These are phyloP conservation scores for Anastrepha ludens DNA, from an alignment of 1,140 invertebrate species.

Conservation along the genomic window DNA sequence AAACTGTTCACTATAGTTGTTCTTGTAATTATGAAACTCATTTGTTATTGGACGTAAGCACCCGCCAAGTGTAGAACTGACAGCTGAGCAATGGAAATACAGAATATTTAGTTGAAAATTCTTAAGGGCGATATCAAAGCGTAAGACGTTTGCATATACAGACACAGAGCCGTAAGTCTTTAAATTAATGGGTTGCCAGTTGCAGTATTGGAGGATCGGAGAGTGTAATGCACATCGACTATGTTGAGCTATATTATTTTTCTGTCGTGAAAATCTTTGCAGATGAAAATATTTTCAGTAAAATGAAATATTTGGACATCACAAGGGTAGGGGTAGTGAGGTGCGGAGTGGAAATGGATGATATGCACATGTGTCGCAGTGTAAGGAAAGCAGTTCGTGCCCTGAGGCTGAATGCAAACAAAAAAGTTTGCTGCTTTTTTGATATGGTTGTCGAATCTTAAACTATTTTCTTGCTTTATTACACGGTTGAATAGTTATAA, in stretches of 20 bases:
- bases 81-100: slow-evolving; percentile 27
- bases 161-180: neutral
- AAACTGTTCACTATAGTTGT: neutral
- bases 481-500: too few species aligned
- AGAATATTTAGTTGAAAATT: slow-evolving; percentile 43
- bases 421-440: neutral
- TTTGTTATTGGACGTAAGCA: neutral
- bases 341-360: neutral
- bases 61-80: neutral
- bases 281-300: neutral
- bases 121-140: slow-evolving; percentile 23
- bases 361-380: neutral
- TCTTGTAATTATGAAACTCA: neutral
- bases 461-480: neutral
- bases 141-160: neutral
- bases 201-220: neutral
- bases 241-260: neutral
- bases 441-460: neutral
- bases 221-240: neutral
- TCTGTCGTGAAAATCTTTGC: neutral
- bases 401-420: neutral
- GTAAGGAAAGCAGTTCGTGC: too few species aligned
- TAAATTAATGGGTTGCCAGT: slow-evolving; percentile 45
- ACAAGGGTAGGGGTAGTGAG: neutral
- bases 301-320: neutral